Percentiles rank a stretch among this genome's conserved stretches.
Conservation (phyloP, 1,140 invertebrate genomes). For the Drosophila lacteicornis region DNA sequence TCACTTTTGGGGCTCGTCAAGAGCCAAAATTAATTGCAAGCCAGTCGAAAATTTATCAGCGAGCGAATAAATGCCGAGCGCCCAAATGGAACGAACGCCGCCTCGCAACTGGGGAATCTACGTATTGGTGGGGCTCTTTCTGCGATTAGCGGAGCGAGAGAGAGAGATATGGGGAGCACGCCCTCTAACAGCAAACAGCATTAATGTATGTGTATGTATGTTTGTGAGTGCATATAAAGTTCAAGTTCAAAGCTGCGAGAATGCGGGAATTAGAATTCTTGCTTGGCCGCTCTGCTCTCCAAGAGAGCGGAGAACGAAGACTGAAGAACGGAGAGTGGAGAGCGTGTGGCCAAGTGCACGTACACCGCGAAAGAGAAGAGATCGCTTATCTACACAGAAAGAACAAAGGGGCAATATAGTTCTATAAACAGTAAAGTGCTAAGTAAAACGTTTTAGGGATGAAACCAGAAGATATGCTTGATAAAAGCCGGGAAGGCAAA, state of each 20-base stretch:
- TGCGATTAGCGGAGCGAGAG: constrained; percentile 18
- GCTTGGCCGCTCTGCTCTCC: constrained; percentile 27
- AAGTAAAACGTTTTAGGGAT: not conserved
- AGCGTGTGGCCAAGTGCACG: constrained; percentile 64
- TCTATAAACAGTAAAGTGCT: not conserved
- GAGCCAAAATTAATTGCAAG: constrained; percentile 71
- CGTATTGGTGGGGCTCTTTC: constrained; percentile 2
- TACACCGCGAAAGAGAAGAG: constrained; percentile 46
- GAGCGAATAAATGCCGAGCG: constrained; percentile 34
- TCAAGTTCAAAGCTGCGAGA: constrained; percentile 77
- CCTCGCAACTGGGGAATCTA: constrained; percentile 40
- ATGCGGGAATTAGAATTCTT: constrained; percentile 66
- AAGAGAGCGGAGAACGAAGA: constrained; percentile 10
- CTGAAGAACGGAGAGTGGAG: not conserved
- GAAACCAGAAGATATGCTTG: constrained; percentile 1
- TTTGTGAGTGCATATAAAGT: constrained; percentile 73
- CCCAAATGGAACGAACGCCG: constrained; percentile 44
- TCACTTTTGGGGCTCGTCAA: constrained; percentile 71
- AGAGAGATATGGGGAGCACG: constrained; percentile 23
- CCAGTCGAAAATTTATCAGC: constrained; percentile 57
- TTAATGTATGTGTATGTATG: constrained; percentile 29
- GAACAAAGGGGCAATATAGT: constrained; percentile 3
- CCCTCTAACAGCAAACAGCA: constrained; percentile 44
- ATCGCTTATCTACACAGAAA: constrained; percentile 35
- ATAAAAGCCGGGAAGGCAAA: not conserved